phyloP scores from a whole-genome alignment of 2,888 invertebrate species.

The Pterostichus madidus region DNA sequence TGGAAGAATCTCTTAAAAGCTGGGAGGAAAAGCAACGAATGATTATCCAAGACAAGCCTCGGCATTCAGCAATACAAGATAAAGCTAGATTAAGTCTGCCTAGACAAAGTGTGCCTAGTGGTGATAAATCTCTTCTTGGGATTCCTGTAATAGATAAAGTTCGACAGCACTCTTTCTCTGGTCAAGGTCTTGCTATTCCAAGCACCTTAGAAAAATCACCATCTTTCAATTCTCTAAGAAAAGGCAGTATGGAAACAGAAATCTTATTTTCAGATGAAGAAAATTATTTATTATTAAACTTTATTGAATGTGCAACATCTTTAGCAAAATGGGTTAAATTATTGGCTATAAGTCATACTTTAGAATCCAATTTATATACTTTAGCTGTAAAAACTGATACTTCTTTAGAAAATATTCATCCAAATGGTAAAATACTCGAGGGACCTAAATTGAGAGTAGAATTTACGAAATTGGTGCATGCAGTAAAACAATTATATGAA shows the following conservation, averaged over 20 bases:
- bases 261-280: slow-evolving; percentile 82
- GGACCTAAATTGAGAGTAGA: slow-evolving; percentile 86
- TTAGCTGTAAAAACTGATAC: slow-evolving; percentile 86
- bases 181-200: slow-evolving; percentile 72
- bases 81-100: slow-evolving; percentile 73
- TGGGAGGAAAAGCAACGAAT: slow-evolving; percentile 92
- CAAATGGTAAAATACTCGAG: slow-evolving; percentile 89
- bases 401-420: slow-evolving; percentile 87
- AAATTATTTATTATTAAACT: slow-evolving; percentile 84
- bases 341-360: slow-evolving; percentile 84
- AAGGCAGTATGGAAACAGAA: slow-evolving; percentile 75
- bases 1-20: slow-evolving; percentile 92
- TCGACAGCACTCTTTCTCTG: slow-evolving; percentile 76
- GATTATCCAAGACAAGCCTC: slow-evolving; percentile 71
- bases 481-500: slow-evolving; percentile 84
- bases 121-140: slow-evolving; percentile 75
- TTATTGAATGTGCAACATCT: slow-evolving; percentile 91
- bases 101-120: slow-evolving; percentile 76
- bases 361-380: slow-evolving; percentile 87
- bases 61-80: slow-evolving; percentile 59
- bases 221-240: slow-evolving; percentile 71
- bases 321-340: slow-evolving; percentile 91
- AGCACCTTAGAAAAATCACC: slow-evolving; percentile 73
- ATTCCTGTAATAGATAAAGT: slow-evolving; percentile 75
- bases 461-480: slow-evolving; percentile 87